A percentile compares a stretch with the other conserved stretches of the same genome.
These are phyloP conservation scores for Ellobius talpinus DNA, from an alignment of 2,113 vertebrate species.

Conservation along the genomic window DNA sequence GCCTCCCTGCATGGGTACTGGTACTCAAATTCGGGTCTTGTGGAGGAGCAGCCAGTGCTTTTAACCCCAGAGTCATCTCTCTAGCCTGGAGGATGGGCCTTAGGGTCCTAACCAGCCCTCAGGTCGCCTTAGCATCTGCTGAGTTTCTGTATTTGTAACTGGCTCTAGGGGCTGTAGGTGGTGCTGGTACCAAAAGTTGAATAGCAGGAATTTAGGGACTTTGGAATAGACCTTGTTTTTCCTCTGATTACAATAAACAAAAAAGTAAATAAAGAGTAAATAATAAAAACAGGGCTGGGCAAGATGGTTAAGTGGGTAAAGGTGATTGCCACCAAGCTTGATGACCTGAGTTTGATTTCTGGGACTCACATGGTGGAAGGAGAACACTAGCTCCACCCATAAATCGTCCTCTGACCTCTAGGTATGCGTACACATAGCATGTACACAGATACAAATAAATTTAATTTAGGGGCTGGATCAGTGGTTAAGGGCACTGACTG, in stretches of 20 bases:
- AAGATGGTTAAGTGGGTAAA: neutral
- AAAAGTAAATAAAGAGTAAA: neutral
- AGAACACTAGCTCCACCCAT: no score
- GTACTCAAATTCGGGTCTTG: neutral
- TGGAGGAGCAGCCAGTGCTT: neutral
- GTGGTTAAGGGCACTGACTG: neutral
- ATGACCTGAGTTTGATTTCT: neutral
- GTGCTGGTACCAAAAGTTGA: neutral
- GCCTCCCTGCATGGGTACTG: neutral
- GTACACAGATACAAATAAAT: neutral
- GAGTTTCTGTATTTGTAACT: neutral
- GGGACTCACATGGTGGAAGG: no score
- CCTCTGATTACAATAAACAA: neutral
- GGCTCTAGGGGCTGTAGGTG: no score
- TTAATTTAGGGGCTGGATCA: neutral
- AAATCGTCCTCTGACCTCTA: neutral
- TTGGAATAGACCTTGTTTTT: neutral
- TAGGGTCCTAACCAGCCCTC: neutral
- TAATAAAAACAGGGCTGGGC: neutral
- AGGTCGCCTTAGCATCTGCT: neutral
- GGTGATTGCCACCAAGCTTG: neutral
- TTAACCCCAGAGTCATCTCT: neutral
- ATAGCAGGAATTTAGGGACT: neutral
- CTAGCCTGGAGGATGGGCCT: neutral
- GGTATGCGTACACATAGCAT: neutral